Conservation (phyloP, 2,888 invertebrate genomes). For the Meganola albula region DNA sequence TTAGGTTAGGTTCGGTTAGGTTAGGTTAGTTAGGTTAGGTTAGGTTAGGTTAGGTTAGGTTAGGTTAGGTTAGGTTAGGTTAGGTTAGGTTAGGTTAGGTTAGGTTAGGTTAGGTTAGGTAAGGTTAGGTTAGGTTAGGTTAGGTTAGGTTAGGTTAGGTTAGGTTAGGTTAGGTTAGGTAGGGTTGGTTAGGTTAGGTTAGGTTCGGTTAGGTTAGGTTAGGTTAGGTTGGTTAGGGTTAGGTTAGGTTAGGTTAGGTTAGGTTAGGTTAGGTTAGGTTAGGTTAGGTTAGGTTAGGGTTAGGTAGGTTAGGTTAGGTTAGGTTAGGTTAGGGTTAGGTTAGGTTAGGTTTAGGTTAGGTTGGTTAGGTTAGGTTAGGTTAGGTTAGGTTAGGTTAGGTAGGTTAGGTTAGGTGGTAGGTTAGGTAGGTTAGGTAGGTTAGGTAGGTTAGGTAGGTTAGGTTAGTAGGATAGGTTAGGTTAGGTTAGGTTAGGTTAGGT, state of each 20-base stretch:
- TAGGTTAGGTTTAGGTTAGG: constrained; percentile 10
- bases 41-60: constrained; percentile 5
- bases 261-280: constrained; percentile 9
- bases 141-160: constrained; percentile 10
- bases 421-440: neutral
- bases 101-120: constrained; percentile 4
- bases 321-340: constrained; percentile 10
- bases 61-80: constrained; percentile 5
- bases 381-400: constrained; percentile 11
- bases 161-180: constrained; percentile 10
- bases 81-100: constrained; percentile 3
- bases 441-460: constrained; percentile 7
- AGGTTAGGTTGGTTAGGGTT: constrained; percentile 7
- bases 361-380: constrained; percentile 11
- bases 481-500: constrained; percentile 2
- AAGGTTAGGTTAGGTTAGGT: constrained; percentile 8
- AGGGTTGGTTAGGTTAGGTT: constrained; percentile 10
- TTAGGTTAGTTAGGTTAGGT: constrained; percentile 5
- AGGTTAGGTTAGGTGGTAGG: constrained; percentile 5
- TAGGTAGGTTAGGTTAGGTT: constrained; percentile 10
- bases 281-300: constrained; percentile 10
- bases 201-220: constrained; percentile 10
- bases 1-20: constrained; percentile 4
- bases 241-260: constrained; percentile 7
- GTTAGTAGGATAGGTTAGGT: constrained; percentile 9